Evolutionary conservation across 1,140 invertebrate genomes (phyloP), one percentile per base, ranked within the genome.

Genomic region (Zaprionus lachaisei): DNA sequence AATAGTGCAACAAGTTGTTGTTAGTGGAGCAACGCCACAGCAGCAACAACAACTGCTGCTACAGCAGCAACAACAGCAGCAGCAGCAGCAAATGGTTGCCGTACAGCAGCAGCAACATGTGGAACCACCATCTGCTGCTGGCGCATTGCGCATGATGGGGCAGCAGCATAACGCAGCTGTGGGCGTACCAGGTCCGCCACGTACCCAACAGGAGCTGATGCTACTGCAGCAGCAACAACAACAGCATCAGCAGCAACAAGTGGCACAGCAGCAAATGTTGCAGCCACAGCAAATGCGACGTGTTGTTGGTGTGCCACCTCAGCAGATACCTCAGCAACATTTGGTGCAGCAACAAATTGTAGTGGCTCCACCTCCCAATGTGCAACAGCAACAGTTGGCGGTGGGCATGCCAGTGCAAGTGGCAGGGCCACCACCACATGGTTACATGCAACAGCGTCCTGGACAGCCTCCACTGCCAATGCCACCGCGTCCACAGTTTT

Each of bases 91-190:
- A 49, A 61, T 79, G 83, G 93, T 77, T 83, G 89, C 24, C 68
- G 83, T 72, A 70, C 83, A 79, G 24, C 81, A 72, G 14, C 74
- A 77, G n/a, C 93, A 73, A 63, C 85, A 67, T 67, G 85, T 90
- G 82, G 90, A 90, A 15, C 95, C 95, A 78, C 95, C 94, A 4
- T 96, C 95, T 38, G 96, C 96, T 12, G 95, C 96, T 2, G 96
- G 96, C 12, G 96, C 96, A 11, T 93, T 96, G 28, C 93, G 96
- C 79, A 90, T 97, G 76, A 97, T 97, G 96, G 97, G 96, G 1
- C 96, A 96, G 2, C 96, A 97, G 74, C 96, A 97, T 79, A 95
- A 95, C 82, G 95, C 95, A 20, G 94, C 95, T 5, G 85, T 94
- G 20, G 79, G 76, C 0, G 81, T 83, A 37, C 62, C 79, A 12